phyloP scores from a whole-genome alignment of 92 coral and sea anemone genomes.

The Palythoa heliodiscus region DNA sequence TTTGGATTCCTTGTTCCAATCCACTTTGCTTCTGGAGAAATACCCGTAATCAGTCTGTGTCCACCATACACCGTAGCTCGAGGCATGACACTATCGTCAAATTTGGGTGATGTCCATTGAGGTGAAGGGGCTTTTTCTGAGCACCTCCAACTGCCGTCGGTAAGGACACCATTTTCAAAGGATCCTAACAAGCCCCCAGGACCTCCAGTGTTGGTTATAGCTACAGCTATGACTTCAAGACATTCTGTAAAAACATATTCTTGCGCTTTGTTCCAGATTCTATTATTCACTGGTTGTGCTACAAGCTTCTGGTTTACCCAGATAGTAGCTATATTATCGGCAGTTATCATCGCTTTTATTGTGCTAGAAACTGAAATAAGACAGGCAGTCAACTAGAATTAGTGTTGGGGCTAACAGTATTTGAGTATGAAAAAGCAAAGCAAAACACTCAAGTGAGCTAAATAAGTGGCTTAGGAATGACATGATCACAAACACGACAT shows the following conservation, averaged over 20 bases:
- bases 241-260: conserved; percentile 16
- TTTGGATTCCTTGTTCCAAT: conserved; percentile 23
- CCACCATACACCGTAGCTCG: conserved; percentile 11
- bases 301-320: conserved; percentile 9
- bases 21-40: conserved; percentile 20
- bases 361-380: neutral
- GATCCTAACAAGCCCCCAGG: conserved; percentile 17
- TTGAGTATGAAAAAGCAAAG: no score
- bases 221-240: conserved; percentile 16
- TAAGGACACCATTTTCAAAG: conserved; percentile 17
- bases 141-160: conserved; percentile 29
- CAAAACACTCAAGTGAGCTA: no score
- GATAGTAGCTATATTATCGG: conserved; percentile 5
- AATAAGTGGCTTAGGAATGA: no score
- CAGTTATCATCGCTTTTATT: conserved; percentile 8
- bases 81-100: conserved; percentile 25
- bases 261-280: conserved; percentile 27
- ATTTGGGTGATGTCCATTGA: conserved; percentile 12
- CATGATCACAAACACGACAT: no score
- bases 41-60: neutral
- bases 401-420: neutral
- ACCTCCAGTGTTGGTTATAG: conserved; percentile 12
- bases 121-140: neutral
- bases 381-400: no score
- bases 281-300: neutral